A percentile compares a stretch with the other conserved stretches of the same genome.
phyloP scores from a whole-genome alignment of 2,888 invertebrate genomes.

The Thymelicus acteon region DNA sequence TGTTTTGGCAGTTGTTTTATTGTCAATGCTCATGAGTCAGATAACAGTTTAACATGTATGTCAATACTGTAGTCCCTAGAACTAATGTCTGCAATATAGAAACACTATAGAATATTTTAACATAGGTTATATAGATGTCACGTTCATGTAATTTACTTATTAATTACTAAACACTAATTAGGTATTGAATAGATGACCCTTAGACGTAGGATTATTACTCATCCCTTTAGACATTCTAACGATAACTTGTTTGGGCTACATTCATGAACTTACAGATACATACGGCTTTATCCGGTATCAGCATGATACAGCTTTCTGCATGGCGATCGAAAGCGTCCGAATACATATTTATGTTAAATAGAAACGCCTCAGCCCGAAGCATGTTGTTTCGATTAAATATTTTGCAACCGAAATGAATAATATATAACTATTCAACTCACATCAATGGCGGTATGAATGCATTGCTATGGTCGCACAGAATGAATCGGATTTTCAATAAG shows the following conservation, averaged over 20 bases:
- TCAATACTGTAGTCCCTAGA: not conserved
- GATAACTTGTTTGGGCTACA: slow-evolving; percentile 28
- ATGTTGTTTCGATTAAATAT: slow-evolving; percentile 73
- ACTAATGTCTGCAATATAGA: slow-evolving; percentile 9
- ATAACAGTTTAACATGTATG: not conserved
- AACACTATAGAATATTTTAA: slow-evolving; percentile 13
- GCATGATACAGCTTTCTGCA: slow-evolving; percentile 84
- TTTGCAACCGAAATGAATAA: slow-evolving; percentile 59
- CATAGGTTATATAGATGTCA: slow-evolving; percentile 25
- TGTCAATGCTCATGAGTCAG: slow-evolving; percentile 1
- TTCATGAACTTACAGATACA: slow-evolving; percentile 40
- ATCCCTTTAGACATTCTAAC: slow-evolving; percentile 27
- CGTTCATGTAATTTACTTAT: slow-evolving; percentile 9
- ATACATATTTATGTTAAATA: slow-evolving; percentile 78
- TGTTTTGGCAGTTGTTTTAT: slow-evolving; percentile 7
- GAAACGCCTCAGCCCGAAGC: slow-evolving; percentile 82
- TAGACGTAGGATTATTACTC: slow-evolving; percentile 31
- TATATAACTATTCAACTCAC: slow-evolving; percentile 42
- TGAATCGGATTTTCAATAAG: slow-evolving; percentile 56
- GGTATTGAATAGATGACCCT: slow-evolving; percentile 24
- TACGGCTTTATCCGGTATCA: slow-evolving; percentile 65
- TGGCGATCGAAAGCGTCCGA: slow-evolving; percentile 76
- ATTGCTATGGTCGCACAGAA: slow-evolving; percentile 66
- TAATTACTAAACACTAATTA: slow-evolving; percentile 1
- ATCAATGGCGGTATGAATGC: slow-evolving; percentile 54